Percentiles rank a stretch among this genome's conserved stretches.
phyloP scores from a whole-genome alignment of 1,140 invertebrate genomes.

The Drosophila truncata region DNA sequence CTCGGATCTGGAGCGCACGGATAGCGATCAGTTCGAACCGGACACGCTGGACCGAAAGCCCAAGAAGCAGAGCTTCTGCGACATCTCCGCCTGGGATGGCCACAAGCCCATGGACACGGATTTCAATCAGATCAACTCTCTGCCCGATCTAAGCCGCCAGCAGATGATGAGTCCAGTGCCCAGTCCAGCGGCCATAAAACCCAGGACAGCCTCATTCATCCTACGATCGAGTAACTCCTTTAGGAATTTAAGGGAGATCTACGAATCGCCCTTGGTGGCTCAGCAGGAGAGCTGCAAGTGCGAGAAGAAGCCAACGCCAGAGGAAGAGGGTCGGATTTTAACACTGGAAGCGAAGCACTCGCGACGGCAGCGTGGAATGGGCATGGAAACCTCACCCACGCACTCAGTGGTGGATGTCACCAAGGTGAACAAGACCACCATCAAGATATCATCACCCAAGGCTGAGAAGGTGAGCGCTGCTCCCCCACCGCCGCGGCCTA shows the following conservation, averaged over 20 bases:
- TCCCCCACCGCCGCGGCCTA: slow-evolving; percentile 12
- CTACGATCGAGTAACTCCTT: slow-evolving; percentile 74
- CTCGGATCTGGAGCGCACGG: slow-evolving; percentile 80
- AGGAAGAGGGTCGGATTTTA: slow-evolving; percentile 87
- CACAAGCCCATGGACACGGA: slow-evolving; percentile 86
- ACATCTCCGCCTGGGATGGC: slow-evolving; percentile 85
- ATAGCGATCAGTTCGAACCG: slow-evolving; percentile 91
- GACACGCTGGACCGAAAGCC: slow-evolving; percentile 94
- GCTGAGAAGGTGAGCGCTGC: slow-evolving; percentile 22
- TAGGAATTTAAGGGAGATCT: slow-evolving; percentile 89
- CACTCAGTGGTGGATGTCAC: slow-evolving; percentile 65
- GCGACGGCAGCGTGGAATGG: slow-evolving; percentile 87
- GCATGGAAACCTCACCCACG: slow-evolving; percentile 87
- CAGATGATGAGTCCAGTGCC: slow-evolving; percentile 11
- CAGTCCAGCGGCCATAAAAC: slow-evolving; percentile 34
- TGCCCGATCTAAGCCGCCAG: slow-evolving; percentile 69
- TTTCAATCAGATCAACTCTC: slow-evolving; percentile 86
- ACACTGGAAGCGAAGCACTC: slow-evolving; percentile 89
- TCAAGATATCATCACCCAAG: slow-evolving; percentile 70
- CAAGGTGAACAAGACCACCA: slow-evolving; percentile 70
- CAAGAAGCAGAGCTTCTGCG: slow-evolving; percentile 86
- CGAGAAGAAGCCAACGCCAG: slow-evolving; percentile 41
- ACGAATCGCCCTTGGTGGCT: slow-evolving; percentile 87
- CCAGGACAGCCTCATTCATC: slow-evolving; percentile 66
- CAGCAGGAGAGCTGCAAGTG: slow-evolving; percentile 74